Percentiles rank a stretch among this genome's conserved stretches.
Evolutionary conservation across 2,113 vertebrate species (phyloP).

Genomic region (Lepisosteus osseus): DNA sequence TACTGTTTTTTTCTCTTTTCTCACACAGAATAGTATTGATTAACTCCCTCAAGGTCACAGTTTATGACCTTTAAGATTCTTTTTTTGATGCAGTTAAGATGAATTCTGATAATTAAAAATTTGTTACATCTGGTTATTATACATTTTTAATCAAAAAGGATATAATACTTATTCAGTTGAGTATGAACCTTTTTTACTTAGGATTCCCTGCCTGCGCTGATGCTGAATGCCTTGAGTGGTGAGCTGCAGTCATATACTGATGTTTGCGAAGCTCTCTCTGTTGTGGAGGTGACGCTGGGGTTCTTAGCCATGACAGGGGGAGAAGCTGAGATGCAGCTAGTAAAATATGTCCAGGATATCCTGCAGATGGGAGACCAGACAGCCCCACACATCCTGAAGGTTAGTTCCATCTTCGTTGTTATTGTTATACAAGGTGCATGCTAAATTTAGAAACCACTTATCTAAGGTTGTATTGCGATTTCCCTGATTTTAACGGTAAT

Average conservation of each 20-base stretch:
- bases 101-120: too few species aligned
- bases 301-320: constrained; percentile 86
- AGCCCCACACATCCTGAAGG: constrained; percentile 73
- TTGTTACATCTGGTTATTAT: too few species aligned
- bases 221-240: constrained; percentile 59
- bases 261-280: constrained; percentile 81
- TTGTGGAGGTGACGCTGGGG: constrained; percentile 76
- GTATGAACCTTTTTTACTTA: constrained; percentile 34
- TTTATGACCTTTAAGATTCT: too few species aligned
- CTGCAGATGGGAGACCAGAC: constrained; percentile 83
- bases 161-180: not conserved
- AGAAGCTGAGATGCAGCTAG: constrained; percentile 66
- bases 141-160: too few species aligned
- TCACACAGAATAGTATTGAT: too few species aligned
- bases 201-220: constrained; percentile 69
- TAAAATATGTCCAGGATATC: constrained; percentile 68
- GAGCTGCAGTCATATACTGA: constrained; percentile 88
- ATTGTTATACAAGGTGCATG: not conserved
- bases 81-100: too few species aligned
- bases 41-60: too few species aligned
- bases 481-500: not conserved
- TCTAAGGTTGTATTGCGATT: not conserved
- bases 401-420: constrained; percentile 38
- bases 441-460: not conserved
- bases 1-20: too few species aligned